phyloP scores from a whole-genome alignment of 2,888 invertebrate genomes.

The Clusia tigrina region DNA sequence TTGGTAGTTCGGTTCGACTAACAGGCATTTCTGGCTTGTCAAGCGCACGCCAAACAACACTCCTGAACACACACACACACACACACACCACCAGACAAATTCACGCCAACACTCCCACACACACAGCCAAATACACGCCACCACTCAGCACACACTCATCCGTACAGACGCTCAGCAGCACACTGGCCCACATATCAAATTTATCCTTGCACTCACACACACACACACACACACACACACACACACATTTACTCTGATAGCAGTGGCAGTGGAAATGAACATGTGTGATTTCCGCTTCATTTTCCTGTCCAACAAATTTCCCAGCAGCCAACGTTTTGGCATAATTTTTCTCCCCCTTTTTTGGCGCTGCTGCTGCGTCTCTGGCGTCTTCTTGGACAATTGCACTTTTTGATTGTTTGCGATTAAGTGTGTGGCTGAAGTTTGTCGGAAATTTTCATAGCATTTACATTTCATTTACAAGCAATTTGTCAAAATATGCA shows the following conservation, averaged over 20 bases:
- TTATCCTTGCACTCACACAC: background rate
- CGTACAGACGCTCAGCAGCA: background rate
- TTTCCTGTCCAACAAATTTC: background rate
- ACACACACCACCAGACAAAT: background rate
- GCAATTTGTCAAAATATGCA: constrained; percentile 7
- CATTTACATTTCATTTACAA: constrained; percentile 6
- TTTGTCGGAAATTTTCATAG: background rate
- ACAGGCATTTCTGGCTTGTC: constrained; percentile 4
- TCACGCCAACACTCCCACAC: background rate
- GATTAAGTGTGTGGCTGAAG: background rate
- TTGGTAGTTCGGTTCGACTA: background rate
- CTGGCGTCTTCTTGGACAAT: constrained; percentile 9
- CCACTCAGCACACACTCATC: background rate
- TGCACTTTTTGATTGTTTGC: background rate
- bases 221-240: background rate
- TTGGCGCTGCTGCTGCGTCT: too few species aligned
- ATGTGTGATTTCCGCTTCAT: background rate
- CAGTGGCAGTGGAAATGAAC: too few species aligned
- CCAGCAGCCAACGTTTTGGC: too few species aligned
- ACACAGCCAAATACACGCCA: background rate
- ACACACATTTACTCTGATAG: too few species aligned
- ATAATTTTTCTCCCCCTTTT: too few species aligned
- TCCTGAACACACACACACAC: background rate
- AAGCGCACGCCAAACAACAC: constrained; percentile 10
- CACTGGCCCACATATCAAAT: too few species aligned